Evolutionary conservation across 2,113 vertebrate genomes (phyloP).

Genomic region (Ranitomeya imitator): DNA sequence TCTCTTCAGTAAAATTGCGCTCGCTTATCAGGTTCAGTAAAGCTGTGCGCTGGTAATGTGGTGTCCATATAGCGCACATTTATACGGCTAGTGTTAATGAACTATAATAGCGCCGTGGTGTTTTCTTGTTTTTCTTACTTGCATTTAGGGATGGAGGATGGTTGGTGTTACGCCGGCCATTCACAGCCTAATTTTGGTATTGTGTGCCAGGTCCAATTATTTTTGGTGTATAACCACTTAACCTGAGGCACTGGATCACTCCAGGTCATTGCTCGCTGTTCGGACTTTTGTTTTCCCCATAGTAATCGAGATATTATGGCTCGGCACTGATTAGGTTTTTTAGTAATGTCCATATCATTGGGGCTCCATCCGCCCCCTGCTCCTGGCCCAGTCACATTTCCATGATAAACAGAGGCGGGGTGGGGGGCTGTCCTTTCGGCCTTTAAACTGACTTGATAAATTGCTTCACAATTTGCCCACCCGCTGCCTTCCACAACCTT

Average conservation of each 20-base stretch:
- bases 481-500: conserved; percentile 64
- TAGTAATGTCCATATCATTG: neutral
- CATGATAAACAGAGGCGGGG: conserved; percentile 91
- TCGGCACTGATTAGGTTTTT: neutral
- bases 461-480: conserved; percentile 96
- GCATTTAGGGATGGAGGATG: neutral
- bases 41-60: neutral
- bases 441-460: conserved; percentile 94
- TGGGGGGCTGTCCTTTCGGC: conserved; percentile 79
- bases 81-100: neutral
- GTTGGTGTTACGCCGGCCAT: neutral
- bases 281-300: too few species aligned
- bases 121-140: neutral
- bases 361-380: neutral
- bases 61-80: neutral
- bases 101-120: neutral
- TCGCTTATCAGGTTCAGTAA: neutral
- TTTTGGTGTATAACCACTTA: neutral
- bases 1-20: conserved; percentile 5
- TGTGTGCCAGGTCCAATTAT: neutral
- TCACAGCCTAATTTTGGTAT: neutral
- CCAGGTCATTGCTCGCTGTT: neutral
- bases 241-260: neutral
- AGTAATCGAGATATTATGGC: too few species aligned
- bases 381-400: conserved; percentile 76